Evolutionary conservation across 2,113 vertebrate species (phyloP).

Genomic region (Labeo rohita): DNA sequence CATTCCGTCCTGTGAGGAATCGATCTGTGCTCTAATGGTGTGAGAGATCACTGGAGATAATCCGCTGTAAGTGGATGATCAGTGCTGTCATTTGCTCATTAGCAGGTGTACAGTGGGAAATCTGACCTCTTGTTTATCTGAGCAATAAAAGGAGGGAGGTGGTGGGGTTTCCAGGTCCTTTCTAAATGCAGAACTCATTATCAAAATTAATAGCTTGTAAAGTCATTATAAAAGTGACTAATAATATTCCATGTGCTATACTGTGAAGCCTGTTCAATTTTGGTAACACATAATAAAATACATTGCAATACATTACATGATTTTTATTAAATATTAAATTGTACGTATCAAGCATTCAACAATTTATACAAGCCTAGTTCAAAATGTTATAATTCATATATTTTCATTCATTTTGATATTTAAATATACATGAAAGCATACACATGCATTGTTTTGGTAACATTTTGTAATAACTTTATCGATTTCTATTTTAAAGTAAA

Average conservation of each 20-base stretch:
- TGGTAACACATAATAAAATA: not conserved
- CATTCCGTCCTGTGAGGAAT: slow-evolving; percentile 59
- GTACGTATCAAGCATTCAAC: no score
- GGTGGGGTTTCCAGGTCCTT: slow-evolving; percentile 17
- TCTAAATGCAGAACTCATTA: not conserved
- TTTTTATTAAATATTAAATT: not conserved
- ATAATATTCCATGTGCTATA: not conserved
- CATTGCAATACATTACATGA: not conserved
- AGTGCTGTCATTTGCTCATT: slow-evolving; percentile 64
- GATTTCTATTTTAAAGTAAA: not conserved
- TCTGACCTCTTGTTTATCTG: slow-evolving; percentile 43
- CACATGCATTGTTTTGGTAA: not conserved
- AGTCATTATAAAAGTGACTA: not conserved
- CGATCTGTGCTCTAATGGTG: slow-evolving; percentile 57
- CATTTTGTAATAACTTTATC: not conserved
- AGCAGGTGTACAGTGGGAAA: slow-evolving; percentile 62
- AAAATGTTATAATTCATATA: not conserved
- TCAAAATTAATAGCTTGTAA: not conserved
- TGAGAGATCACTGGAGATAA: slow-evolving; percentile 64
- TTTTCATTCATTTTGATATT: not conserved
- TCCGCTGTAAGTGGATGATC: slow-evolving; percentile 63
- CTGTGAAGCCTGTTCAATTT: not conserved
- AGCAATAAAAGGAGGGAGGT: slow-evolving; percentile 6
- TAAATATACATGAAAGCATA: not conserved
- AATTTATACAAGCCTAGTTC: not conserved